Conservation (phyloP, 2,888 invertebrate species). For the Pemphredon lugubris region DNA sequence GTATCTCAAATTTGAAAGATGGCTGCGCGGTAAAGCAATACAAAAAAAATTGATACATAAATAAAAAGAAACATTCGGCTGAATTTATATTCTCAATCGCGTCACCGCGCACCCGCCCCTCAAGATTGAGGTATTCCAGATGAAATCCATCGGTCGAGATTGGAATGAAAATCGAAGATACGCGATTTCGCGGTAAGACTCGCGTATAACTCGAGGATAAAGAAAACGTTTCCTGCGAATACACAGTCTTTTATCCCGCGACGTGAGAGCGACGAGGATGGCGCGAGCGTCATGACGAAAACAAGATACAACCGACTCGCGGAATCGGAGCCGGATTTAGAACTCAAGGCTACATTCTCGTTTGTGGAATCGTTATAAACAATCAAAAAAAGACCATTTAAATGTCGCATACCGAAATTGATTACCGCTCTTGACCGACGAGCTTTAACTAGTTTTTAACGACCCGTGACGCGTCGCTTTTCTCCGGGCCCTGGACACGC, state of each 20-base stretch:
- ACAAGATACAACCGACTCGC: slow-evolving; percentile 45
- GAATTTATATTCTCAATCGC: too few relatives aligned
- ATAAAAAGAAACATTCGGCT: too few relatives aligned
- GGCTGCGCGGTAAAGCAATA: too few relatives aligned
- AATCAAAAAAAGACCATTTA: slow-evolving; percentile 20
- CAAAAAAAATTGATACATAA: too few relatives aligned
- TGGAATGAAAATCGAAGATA: too few relatives aligned
- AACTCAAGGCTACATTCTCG: slow-evolving; percentile 34
- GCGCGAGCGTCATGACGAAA: slow-evolving; percentile 17
- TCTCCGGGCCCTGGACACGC: too few relatives aligned
- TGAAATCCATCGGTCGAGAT: too few relatives aligned
- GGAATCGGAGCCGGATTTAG: slow-evolving; percentile 47
- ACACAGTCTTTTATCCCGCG: neutral
- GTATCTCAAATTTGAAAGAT: too few relatives aligned
- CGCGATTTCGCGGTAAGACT: neutral
- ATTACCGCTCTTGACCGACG: neutral
- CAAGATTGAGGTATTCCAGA: too few relatives aligned
- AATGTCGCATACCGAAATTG: slow-evolving; percentile 21
- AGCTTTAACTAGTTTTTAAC: neutral
- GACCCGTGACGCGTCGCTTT: neutral
- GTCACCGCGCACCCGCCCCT: too few relatives aligned
- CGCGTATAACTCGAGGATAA: neutral
- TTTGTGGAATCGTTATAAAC: slow-evolving; percentile 7
- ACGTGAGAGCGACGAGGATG: neutral
- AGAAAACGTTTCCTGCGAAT: neutral